Percentiles rank a stretch among this genome's conserved stretches.
phyloP scores from a whole-genome alignment of 2,888 invertebrate genomes.

The Athalia rosae region DNA sequence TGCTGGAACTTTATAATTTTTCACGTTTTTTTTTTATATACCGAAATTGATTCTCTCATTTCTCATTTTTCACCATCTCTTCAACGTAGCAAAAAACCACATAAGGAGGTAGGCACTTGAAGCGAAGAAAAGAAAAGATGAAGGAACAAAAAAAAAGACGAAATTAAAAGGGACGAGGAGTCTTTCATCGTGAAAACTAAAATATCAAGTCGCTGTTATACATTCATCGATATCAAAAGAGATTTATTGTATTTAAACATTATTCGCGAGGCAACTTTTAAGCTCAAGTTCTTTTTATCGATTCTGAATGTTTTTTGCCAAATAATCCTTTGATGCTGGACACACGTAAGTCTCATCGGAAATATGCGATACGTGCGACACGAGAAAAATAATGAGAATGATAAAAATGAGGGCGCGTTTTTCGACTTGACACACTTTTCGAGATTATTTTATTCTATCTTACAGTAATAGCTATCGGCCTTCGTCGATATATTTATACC shows the following conservation, averaged over 20 bases:
- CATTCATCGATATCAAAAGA: background rate
- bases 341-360: too few species aligned
- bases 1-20: slow-evolving; percentile 27
- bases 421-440: slow-evolving; percentile 12
- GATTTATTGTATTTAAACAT: background rate
- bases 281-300: background rate
- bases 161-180: background rate
- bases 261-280: too few species aligned
- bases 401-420: background rate
- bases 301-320: background rate
- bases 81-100: slow-evolving; percentile 8
- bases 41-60: slow-evolving; percentile 31
- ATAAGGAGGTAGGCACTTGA: slow-evolving; percentile 9
- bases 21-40: background rate
- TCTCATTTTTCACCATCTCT: background rate
- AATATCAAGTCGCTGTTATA: background rate
- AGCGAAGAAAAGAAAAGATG: background rate
- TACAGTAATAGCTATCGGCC: background rate
- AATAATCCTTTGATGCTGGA: background rate
- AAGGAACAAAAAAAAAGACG: slow-evolving; percentile 12
- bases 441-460: background rate
- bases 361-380: background rate
- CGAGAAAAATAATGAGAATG: background rate
- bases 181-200: background rate
- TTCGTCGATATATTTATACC: background rate